Conservation (phyloP, 2,797 vertebrate species). For the Tamandua tetradactyla region DNA sequence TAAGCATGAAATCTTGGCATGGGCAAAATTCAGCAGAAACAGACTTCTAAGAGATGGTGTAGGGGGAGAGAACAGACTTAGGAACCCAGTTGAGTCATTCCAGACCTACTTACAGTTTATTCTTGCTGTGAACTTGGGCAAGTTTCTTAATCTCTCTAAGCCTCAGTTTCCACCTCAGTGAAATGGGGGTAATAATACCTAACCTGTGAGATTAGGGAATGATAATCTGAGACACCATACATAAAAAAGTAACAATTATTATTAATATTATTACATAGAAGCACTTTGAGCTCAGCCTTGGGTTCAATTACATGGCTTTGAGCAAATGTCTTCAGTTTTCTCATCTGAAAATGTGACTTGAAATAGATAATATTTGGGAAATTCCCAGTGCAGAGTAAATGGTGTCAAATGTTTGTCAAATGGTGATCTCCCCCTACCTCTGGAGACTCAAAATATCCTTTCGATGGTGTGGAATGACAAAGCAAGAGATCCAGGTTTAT, state of each 20-base stretch:
- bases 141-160: neutral
- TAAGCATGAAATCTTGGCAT: neutral
- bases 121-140: neutral
- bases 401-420: neutral
- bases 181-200: rapidly evolving
- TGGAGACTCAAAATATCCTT: too few relatives aligned
- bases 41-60: neutral
- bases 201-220: neutral
- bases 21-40: neutral
- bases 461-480: rapidly evolving
- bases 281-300: neutral
- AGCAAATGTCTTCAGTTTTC: neutral
- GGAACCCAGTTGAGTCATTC: neutral
- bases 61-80: neutral
- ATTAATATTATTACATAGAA: neutral
- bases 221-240: rapidly evolving
- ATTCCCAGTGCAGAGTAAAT: neutral
- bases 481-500: too few relatives aligned
- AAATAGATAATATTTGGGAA: rapidly evolving
- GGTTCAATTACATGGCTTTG: neutral
- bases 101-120: neutral
- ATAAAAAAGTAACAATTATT: rapidly evolving
- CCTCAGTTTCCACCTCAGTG: neutral
- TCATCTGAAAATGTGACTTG: neutral
- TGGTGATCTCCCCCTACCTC: neutral